These are phyloP conservation scores for Oenanthe oenanthe DNA, from an alignment of 2,113 vertebrate genomes.

Conservation along the genomic window DNA sequence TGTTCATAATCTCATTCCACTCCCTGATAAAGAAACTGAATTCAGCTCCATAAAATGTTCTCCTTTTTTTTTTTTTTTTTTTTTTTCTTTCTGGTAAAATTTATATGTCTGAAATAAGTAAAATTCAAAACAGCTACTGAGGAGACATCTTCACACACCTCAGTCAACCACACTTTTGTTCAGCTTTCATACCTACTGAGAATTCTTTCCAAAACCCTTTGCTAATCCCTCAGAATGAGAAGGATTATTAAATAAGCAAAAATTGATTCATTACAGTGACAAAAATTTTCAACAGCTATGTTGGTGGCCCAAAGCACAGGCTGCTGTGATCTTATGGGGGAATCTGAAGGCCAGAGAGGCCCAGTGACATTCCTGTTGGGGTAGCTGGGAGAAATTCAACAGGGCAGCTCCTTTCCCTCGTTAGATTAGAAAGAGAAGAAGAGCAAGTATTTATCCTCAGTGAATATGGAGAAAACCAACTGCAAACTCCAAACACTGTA, in stretches of 20 bases:
- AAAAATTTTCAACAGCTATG: neutral
- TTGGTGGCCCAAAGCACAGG: constrained; percentile 1
- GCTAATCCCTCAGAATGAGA: neutral
- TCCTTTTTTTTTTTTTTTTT: neutral
- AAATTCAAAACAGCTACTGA: constrained; percentile 15
- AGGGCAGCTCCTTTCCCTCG: neutral
- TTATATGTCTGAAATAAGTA: neutral
- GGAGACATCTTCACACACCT: neutral
- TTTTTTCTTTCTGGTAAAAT: constrained; percentile 18
- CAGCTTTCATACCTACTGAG: neutral
- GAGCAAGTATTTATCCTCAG: neutral
- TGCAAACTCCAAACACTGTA: accelerated
- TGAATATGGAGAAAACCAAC: neutral
- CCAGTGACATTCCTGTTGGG: neutral
- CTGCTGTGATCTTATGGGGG: constrained; percentile 15
- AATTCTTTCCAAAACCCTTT: constrained; percentile 14
- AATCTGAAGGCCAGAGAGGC: neutral
- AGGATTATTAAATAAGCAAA: constrained; percentile 37
- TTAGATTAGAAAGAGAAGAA: neutral
- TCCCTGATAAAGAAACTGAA: neutral
- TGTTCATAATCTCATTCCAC: neutral
- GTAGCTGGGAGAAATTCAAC: neutral
- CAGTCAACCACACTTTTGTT: neutral
- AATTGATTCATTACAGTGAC: constrained; percentile 15
- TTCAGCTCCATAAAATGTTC: neutral